Percentiles rank a stretch among this genome's conserved stretches.
Evolutionary conservation across 37 sponge, comb jelly and placozoan genomes (phyloP).

Genomic region (Halichondria panicea): DNA sequence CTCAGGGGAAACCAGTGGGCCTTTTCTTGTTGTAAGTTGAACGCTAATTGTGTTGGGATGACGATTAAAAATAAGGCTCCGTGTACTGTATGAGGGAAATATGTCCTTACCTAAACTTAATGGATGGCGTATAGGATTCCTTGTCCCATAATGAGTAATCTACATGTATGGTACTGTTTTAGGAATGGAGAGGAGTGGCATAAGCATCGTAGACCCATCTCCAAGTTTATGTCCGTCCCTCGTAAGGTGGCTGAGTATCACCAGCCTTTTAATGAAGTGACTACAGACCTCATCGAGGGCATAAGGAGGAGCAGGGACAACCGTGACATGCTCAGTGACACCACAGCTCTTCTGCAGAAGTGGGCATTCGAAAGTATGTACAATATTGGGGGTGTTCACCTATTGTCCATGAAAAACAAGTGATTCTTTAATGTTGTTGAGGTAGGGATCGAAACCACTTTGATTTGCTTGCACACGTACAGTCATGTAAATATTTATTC

Average conservation of each 20-base stretch:
- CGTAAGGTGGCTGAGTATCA: slow-evolving; percentile 16
- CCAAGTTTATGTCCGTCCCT: slow-evolving; percentile 4
- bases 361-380: slow-evolving; percentile 60
- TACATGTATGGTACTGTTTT: neutral
- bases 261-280: slow-evolving; percentile 42
- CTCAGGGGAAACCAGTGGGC: neutral
- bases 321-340: neutral
- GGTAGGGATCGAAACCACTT: too few species aligned
- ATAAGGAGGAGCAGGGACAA: neutral
- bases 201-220: neutral
- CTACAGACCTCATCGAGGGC: slow-evolving; percentile 19
- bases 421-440: too few species aligned
- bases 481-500: too few species aligned
- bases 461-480: too few species aligned
- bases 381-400: neutral
- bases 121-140: too few species aligned
- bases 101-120: too few species aligned
- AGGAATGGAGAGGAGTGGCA: slow-evolving; percentile 3
- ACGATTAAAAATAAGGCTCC: too few species aligned
- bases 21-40: slow-evolving; percentile 1
- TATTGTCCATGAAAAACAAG: neutral
- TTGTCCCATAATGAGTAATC: too few species aligned
- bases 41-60: too few species aligned
- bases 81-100: too few species aligned
- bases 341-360: neutral